Conservation (phyloP, 2,888 invertebrate genomes). For the Rhamnusium bicolor region DNA sequence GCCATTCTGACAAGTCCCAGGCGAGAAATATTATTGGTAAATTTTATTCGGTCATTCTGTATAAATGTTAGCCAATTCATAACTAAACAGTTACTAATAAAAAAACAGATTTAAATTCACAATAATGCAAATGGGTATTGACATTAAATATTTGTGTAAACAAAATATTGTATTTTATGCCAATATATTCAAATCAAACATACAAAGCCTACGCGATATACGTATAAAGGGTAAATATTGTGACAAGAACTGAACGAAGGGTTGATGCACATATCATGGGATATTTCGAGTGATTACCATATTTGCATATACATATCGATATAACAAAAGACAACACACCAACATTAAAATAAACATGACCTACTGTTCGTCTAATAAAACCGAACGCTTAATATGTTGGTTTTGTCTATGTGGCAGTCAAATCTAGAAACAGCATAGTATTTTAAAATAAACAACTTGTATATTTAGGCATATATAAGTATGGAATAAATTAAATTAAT, state of each 20-base stretch:
- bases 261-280: conserved; percentile 38
- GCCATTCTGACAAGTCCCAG: too few relatives aligned
- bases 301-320: conserved; percentile 54
- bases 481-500: too few relatives aligned
- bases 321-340: conserved; percentile 52
- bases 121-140: conserved; percentile 47
- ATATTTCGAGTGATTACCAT: conserved; percentile 48
- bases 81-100: neutral
- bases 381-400: neutral
- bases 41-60: too few relatives aligned
- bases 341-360: conserved; percentile 47
- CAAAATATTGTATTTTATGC: conserved; percentile 48
- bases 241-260: conserved; percentile 57
- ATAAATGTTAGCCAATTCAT: neutral
- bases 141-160: conserved; percentile 48
- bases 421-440: neutral
- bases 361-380: neutral
- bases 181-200: conserved; percentile 42
- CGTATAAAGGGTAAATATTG: conserved; percentile 61
- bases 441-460: too few relatives aligned
- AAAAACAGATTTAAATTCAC: neutral
- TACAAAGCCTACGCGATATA: conserved; percentile 26
- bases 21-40: too few relatives aligned
- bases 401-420: neutral
- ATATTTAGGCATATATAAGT: too few relatives aligned